phyloP scores from a whole-genome alignment of 2,113 vertebrate species.

The Lepus americanus region DNA sequence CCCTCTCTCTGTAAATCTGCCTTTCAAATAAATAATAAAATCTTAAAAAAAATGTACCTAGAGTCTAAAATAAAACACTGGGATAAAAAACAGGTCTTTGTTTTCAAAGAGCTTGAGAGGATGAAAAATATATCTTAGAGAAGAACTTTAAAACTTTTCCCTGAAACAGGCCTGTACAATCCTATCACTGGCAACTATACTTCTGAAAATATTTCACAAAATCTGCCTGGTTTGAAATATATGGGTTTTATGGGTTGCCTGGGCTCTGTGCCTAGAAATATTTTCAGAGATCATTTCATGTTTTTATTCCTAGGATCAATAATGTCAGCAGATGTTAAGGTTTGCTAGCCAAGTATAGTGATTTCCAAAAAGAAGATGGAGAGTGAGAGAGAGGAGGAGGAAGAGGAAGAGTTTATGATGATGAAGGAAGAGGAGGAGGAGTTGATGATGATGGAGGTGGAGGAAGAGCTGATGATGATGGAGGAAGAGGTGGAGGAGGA shows the following conservation, averaged over 20 bases:
- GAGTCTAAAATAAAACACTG: constrained; percentile 46
- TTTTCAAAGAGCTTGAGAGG: constrained; percentile 35
- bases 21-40: no score
- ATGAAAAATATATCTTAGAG: constrained; percentile 56
- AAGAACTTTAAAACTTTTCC: constrained; percentile 56
- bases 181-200: constrained; percentile 49
- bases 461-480: no score
- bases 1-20: no score
- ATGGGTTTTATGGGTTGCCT: constrained; percentile 65
- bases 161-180: constrained; percentile 21
- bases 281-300: constrained; percentile 71
- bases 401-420: no score
- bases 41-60: background rate
- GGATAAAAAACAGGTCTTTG: background rate
- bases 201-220: constrained; percentile 70
- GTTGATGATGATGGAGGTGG: no score
- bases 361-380: background rate
- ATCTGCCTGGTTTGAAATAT: constrained; percentile 68
- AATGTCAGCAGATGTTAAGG: constrained; percentile 75
- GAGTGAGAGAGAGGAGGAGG: background rate
- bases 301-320: constrained; percentile 77
- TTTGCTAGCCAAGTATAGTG: constrained; percentile 59
- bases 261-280: constrained; percentile 65
- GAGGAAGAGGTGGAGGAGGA: no score
- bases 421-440: background rate